These are phyloP conservation scores for Gadus macrocephalus DNA, from an alignment of 2,113 vertebrate genomes.

Conservation along the genomic window DNA sequence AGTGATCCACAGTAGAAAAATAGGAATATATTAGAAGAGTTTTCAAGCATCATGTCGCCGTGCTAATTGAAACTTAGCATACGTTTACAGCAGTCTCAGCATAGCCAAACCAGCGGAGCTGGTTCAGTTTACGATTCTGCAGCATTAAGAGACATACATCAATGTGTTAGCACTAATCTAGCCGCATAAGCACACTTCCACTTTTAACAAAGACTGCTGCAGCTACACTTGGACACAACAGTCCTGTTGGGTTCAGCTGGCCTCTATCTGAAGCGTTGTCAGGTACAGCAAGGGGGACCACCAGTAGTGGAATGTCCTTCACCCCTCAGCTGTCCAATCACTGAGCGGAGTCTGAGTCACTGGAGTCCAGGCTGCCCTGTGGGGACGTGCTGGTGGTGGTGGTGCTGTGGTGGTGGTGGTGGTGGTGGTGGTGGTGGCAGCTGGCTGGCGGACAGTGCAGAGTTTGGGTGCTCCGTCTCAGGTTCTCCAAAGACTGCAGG, in stretches of 20 bases:
- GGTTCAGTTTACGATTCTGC: conserved; percentile 31
- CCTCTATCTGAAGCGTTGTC: conserved; percentile 43
- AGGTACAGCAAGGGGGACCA: not conserved
- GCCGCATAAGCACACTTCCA: conserved; percentile 36
- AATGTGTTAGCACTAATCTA: conserved; percentile 54
- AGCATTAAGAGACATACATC: conserved; percentile 22
- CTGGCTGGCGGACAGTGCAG: conserved; percentile 67
- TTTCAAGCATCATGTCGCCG: conserved; percentile 37
- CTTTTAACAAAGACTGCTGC: conserved; percentile 34
- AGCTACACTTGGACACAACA: conserved; percentile 35
- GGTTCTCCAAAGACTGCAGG: conserved; percentile 92
- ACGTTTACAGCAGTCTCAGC: conserved; percentile 39
- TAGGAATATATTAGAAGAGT: conserved; percentile 53
- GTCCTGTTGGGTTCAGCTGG: conserved; percentile 52
- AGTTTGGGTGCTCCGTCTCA: conserved; percentile 89
- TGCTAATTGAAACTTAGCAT: conserved; percentile 23
- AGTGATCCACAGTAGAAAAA: conserved; percentile 48
- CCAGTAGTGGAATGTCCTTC: not conserved
- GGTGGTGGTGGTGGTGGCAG: conserved; percentile 50
- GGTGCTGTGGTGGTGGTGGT: conserved; percentile 65
- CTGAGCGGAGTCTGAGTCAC: conserved; percentile 90
- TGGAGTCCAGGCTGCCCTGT: conserved; percentile 89
- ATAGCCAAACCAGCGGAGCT: conserved; percentile 22
- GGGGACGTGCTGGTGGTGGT: conserved; percentile 70
- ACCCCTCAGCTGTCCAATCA: conserved; percentile 55